These are phyloP conservation scores for Malurus splendens DNA, from an alignment of 2,797 vertebrate species.

Conservation along the genomic window DNA sequence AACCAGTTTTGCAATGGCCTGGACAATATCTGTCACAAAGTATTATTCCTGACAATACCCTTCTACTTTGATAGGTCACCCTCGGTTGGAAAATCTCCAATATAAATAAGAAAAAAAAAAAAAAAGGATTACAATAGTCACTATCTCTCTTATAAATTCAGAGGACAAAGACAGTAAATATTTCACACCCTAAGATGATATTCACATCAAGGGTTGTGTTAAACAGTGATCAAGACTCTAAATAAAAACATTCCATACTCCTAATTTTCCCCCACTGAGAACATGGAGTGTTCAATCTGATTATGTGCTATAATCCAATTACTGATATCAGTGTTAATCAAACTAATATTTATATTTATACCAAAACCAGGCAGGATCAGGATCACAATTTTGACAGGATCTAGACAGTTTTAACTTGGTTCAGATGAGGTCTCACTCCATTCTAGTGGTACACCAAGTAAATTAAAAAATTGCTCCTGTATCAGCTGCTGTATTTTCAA, in stretches of 20 bases:
- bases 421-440: background rate
- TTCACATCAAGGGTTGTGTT: background rate
- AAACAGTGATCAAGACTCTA: background rate
- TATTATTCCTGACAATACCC: background rate
- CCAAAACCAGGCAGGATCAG: background rate
- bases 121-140: background rate
- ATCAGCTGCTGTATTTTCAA: background rate
- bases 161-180: background rate
- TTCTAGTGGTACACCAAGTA: accelerated
- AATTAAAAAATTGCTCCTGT: background rate
- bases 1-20: background rate
- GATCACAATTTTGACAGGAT: background rate
- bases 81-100: background rate
- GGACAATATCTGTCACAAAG: background rate
- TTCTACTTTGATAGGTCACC: background rate
- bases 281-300: background rate
- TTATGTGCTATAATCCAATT: background rate
- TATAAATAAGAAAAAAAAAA: background rate
- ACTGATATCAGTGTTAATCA: background rate
- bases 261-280: background rate
- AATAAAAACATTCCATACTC: background rate
- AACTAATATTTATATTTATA: background rate
- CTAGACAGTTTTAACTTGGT: background rate
- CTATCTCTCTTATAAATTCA: background rate
- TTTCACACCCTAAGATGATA: background rate